phyloP scores from a whole-genome alignment of 2,797 vertebrate species.

The Sebastes kiyomatsui region DNA sequence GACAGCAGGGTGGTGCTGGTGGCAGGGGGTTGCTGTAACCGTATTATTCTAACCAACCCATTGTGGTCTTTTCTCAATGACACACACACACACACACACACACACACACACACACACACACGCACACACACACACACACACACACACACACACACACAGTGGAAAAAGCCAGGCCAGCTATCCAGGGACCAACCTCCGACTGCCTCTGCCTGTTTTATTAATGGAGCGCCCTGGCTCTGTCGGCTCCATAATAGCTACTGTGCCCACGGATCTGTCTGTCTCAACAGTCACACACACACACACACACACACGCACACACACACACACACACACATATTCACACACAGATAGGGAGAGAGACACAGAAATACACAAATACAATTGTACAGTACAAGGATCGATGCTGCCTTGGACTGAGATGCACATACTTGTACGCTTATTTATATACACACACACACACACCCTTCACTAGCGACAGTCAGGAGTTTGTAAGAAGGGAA shows the following conservation, averaged over 20 bases:
- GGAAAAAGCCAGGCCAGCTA: conserved; percentile 67
- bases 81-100: conserved; percentile 22
- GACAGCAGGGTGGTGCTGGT: conserved; percentile 54
- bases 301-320: not conserved
- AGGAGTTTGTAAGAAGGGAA: conserved; percentile 18
- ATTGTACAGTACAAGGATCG: conserved; percentile 3
- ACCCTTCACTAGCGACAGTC: conserved; percentile 1
- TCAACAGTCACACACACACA: conserved; percentile 30
- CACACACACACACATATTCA: not conserved
- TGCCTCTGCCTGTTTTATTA: conserved; percentile 78
- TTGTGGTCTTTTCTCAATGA: conserved; percentile 73
- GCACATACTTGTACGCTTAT: not conserved
- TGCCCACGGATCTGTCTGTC: conserved; percentile 62
- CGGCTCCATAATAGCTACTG: conserved; percentile 70
- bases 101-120: conserved; percentile 10
- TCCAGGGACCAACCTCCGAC: conserved; percentile 67
- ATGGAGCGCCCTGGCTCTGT: conserved; percentile 65
- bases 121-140: conserved; percentile 26
- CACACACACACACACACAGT: conserved; percentile 33
- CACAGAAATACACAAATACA: conserved; percentile 7
- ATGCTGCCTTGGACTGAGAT: conserved; percentile 6
- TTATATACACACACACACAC: not conserved
- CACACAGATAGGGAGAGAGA: conserved; percentile 2
- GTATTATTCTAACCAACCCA: conserved; percentile 65
- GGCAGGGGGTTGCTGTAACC: conserved; percentile 59